These are phyloP conservation scores for Eupeodes luniger DNA, from an alignment of 2,888 invertebrate species.

Conservation along the genomic window DNA sequence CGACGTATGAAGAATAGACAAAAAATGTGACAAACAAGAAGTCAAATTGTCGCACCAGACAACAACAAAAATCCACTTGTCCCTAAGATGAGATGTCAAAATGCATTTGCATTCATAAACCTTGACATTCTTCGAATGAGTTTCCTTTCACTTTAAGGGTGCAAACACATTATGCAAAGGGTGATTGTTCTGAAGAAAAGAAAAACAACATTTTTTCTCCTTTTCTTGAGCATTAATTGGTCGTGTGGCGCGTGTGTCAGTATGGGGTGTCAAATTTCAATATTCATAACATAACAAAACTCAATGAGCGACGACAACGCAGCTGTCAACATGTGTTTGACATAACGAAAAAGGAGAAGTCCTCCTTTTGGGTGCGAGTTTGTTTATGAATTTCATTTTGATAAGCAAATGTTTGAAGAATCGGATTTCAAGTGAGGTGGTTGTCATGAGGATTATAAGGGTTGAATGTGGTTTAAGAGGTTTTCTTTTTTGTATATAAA, in stretches of 20 bases:
- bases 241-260: slow-evolving; percentile 67
- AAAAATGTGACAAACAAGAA: slow-evolving; percentile 42
- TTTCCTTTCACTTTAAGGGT: slow-evolving; percentile 54
- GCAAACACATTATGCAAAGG: slow-evolving; percentile 18
- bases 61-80: slow-evolving; percentile 49
- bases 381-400: slow-evolving; percentile 43
- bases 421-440: slow-evolving; percentile 42
- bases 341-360: slow-evolving; percentile 12
- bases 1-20: slow-evolving; percentile 25
- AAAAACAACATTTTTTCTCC: background rate
- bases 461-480: slow-evolving; percentile 25
- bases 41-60: slow-evolving; percentile 18
- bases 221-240: slow-evolving; percentile 67
- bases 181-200: background rate
- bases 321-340: slow-evolving; percentile 72
- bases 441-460: background rate
- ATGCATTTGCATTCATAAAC: slow-evolving; percentile 38
- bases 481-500: slow-evolving; percentile 1
- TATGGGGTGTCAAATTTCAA: slow-evolving; percentile 62
- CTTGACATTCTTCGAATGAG: slow-evolving; percentile 62
- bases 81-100: background rate
- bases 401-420: slow-evolving; percentile 54
- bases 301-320: background rate
- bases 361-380: slow-evolving; percentile 12
- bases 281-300: background rate